Percentiles rank a stretch among this genome's conserved stretches.
phyloP scores from a whole-genome alignment of 2,888 invertebrate species.

The Mylabris sibirica region DNA sequence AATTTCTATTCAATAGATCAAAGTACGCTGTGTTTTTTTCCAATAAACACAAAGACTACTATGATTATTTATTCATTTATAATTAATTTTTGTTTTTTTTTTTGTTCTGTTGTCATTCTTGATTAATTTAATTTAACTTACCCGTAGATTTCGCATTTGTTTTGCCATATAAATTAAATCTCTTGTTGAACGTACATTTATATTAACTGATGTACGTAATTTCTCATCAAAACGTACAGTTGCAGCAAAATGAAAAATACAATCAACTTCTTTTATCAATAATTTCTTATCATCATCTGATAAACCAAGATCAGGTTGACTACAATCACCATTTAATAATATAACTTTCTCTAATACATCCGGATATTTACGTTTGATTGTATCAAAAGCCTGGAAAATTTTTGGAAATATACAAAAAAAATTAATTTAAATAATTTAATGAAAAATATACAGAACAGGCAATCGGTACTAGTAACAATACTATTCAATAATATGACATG shows the following conservation, averaged over 20 bases:
- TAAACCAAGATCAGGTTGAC: slow-evolving; percentile 64
- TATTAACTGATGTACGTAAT: slow-evolving; percentile 70
- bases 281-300: slow-evolving; percentile 57
- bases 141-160: slow-evolving; percentile 71
- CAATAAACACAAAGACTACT: too few relatives aligned
- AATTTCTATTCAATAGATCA: too few relatives aligned
- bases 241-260: slow-evolving; percentile 80
- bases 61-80: too few relatives aligned
- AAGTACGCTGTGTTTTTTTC: too few relatives aligned
- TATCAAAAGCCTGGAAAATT: slow-evolving; percentile 45
- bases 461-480: too few relatives aligned
- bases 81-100: too few relatives aligned
- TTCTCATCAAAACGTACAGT: slow-evolving; percentile 80
- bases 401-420: too few relatives aligned
- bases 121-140: slow-evolving; percentile 49
- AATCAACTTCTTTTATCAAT: slow-evolving; percentile 65
- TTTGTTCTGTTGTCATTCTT: too few relatives aligned
- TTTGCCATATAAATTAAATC: slow-evolving; percentile 71
- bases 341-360: slow-evolving; percentile 66
- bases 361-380: slow-evolving; percentile 62
- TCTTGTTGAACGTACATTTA: slow-evolving; percentile 74
- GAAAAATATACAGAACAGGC: too few relatives aligned
- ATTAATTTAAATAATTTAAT: too few relatives aligned
- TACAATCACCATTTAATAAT: slow-evolving; percentile 66
- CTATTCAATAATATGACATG: too few relatives aligned